Evolutionary conservation across 2,888 invertebrate species (phyloP), one percentile per base, ranked within the genome.

Genomic region (Pycnomerus fuliginosus): DNA sequence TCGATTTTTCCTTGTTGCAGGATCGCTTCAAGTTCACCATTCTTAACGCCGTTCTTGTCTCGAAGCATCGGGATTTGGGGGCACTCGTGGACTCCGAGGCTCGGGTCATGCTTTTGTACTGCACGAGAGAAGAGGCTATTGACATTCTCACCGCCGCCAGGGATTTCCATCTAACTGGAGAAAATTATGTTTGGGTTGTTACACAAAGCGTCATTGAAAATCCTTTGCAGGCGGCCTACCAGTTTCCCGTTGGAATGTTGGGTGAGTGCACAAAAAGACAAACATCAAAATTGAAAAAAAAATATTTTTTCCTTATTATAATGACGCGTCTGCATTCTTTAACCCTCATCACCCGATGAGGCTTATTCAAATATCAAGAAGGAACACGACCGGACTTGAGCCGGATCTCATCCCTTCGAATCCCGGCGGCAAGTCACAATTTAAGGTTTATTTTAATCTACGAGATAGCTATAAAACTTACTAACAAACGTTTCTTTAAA

Each of bases 171-270:
- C 82, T 92, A 49, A 90, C 88, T 2, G 89, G 89, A 4, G 92
- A 93, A 72, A 93, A 93, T 71, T 95, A 94, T 72, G 90, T 96
- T 5, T 96, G 96, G 96, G 92, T 96, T 44, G 95, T 93, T 12
- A 94, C 94, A 33, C 95, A 96, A 71, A 91, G 90, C 67, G 93
- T 93, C 54, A 88, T 94, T 45, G 89, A 89, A 61, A 87, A 87
- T 57, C 80, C 85, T 63, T 79, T 83, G 64, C 85, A 88, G 62
- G 82, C 83, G 4, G 80, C 83, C 15, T 76, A 80, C 34, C 83
- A 90, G 68, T 93, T 93, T 71, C 93, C 93, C 1, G 85, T 92
- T 16, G 94, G 94, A 41, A 92, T 93, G 90, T 76, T 94, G 35
- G 94, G 90, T 90, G 68, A 75, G 82, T 75, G n/a, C n/a, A n/a